Evolutionary conservation across 2,888 invertebrate genomes (phyloP), one percentile per base, ranked within the genome.

Genomic region (Empis livida): DNA sequence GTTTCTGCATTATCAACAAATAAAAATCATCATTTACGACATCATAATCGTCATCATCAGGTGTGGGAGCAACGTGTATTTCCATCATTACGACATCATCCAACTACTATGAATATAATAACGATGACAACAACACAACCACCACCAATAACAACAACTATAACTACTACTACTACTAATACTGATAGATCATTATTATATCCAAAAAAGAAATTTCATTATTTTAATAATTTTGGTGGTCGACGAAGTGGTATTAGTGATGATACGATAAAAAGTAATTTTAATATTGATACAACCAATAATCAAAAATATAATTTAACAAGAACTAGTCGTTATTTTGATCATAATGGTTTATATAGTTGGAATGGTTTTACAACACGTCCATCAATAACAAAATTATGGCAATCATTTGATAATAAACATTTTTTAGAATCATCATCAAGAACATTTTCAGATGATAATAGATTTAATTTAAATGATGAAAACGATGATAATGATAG

Each of bases 41-140:
- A 65, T 52, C 61, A 64, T 49, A 64, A 64, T 54, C 61, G 61
- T 2, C 63, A 64, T 51, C 66, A 65, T 54, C 55, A 56, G 39
- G 57, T 58, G 52, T 61, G 62, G 61, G 59, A 62, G 57, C 61
- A 61, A 53, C 56, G 61, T 15, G 61, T 62, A 1, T 59, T 61
- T 49, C 62, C 63, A 42, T 54, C 57, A n/a, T 43, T 60, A 51
- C 60, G 57, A 37, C 62, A 59, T 47, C 57, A 59, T 49, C 58
- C 54, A 16, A 30, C 43, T 10, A 44, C 50, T 44, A 51, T 49
- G 41, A 49, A 48, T 15, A 42, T 49, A 38, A 37, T 47, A 47
- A 48, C 51, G 42, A 40, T 44, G n/a, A 45, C 43, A 20, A 45
- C 43, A 20, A 49, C 51, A 17, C n/a, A 43, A 23, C n/a, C 45